Base-by-base conservation (phyloP, 92 coral and sea anemone species). In the Micromussa lordhowensis region DNA sequence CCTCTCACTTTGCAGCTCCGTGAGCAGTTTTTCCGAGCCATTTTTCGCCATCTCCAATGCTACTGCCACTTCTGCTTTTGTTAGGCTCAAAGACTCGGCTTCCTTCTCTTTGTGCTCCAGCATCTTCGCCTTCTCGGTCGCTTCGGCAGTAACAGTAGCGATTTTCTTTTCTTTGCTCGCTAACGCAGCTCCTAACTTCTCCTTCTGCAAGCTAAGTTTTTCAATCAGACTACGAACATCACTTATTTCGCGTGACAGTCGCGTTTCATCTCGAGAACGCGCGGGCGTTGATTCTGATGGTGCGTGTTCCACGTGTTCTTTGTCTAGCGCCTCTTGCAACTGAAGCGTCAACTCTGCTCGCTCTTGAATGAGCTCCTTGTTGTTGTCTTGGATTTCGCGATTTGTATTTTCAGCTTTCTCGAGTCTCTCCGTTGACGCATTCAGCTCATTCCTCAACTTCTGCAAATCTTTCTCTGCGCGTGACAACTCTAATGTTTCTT, bases 321-420 rank as follows among this genome's bases (percentile, higher is more conserved):
- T 95, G 70, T 90, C 96, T 55, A 94, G 85, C 34, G 95, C 96
- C 89, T 95, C 93, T 54, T 95, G 95, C 55, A 95, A 78, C 22
- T 96, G 96, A 77, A 94, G 91, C 63, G 96, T 96, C 40, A 95
- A 88, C 80, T 92, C 95, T 24, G 82, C 79, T 88, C 95, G 95
- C 58, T 95, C 96, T 68, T 92, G 95, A 35, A 85, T 87, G 38
- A 85, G 92, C 28, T 95, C 95, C 75, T 92, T 96, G 77, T 94
- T 84, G 31, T 92, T 93, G 59, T 94, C 95, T 13, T 77, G 51
- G 28, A 77, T 86, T 38, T 76, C 75, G 30, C 83, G 77, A 55
- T 48, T 61, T 63, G 77, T 40, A 40, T 24, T 29, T 86, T 86
- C 89, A 51, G 89, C 89, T 34, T 86, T 75, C 68, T 61, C 75